Conservation (phyloP, 2,113 vertebrate genomes). For the Gymnorhina tibicen region DNA sequence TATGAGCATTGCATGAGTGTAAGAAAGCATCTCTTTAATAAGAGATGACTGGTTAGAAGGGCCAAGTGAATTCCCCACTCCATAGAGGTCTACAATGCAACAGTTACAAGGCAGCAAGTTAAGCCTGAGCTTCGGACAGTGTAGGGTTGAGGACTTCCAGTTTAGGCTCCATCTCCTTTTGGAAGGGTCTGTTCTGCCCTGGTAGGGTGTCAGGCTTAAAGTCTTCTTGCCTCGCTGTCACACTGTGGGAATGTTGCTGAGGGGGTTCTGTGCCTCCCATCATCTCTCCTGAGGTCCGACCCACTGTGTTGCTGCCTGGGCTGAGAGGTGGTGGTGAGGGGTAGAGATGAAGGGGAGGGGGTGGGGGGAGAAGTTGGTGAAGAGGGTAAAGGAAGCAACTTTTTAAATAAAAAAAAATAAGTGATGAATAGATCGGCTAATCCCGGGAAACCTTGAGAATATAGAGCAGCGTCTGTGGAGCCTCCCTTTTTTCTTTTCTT, state of each 20-base stretch:
- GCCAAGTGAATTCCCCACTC: neutral
- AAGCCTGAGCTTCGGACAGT: accelerated
- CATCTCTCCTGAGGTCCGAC: neutral
- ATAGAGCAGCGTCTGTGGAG: conserved; percentile 52
- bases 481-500: conserved; percentile 72
- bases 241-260: neutral
- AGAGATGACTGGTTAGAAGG: neutral
- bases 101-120: neutral
- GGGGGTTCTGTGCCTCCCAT: neutral
- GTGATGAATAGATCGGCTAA: conserved; percentile 75
- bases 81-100: neutral
- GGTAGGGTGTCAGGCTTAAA: neutral
- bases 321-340: neutral
- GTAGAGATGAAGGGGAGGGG: neutral
- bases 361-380: neutral
- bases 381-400: conserved; percentile 65
- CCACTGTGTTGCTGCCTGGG: neutral
- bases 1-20: neutral
- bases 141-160: neutral
- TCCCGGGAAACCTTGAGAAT: conserved; percentile 71
- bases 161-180: neutral
- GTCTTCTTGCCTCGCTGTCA: accelerated
- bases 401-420: conserved; percentile 74
- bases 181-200: neutral
- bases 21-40: neutral